Percentiles rank a stretch among this genome's conserved stretches.
phyloP scores from a whole-genome alignment of 1,140 invertebrate species.

The Daktulosphaira vitifoliae region DNA sequence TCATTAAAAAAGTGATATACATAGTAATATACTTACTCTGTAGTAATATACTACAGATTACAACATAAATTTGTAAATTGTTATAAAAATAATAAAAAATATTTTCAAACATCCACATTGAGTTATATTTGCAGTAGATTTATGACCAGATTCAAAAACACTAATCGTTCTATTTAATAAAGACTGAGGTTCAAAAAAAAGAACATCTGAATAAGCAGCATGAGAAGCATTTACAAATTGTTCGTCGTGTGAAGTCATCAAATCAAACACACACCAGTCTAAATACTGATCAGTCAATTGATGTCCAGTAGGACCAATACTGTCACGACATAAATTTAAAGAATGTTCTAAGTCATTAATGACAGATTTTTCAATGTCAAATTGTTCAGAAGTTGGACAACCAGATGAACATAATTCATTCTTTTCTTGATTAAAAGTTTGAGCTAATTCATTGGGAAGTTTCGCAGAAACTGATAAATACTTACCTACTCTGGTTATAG shows the following conservation, averaged over 20 bases:
- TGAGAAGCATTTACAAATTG: constrained; percentile 46
- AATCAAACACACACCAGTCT: constrained; percentile 54
- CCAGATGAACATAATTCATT: constrained; percentile 49
- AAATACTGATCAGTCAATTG: constrained; percentile 50
- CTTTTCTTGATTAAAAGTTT: constrained; percentile 38
- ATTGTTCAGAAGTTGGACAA: constrained; percentile 47
- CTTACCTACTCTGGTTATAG: constrained; percentile 46
- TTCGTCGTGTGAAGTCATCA: constrained; percentile 48
- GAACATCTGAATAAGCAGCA: constrained; percentile 47
- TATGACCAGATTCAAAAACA: not conserved
- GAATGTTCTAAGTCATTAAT: constrained; percentile 37
- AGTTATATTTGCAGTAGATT: not conserved
- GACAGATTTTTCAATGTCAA: constrained; percentile 42
- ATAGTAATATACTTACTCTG: too few species aligned
- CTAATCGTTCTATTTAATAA: constrained; percentile 37
- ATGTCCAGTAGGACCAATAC: constrained; percentile 36
- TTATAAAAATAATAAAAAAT: not conserved
- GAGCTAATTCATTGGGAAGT: constrained; percentile 46
- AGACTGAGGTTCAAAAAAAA: constrained; percentile 43
- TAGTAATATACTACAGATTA: too few species aligned
- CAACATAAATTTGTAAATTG: constrained; percentile 12
- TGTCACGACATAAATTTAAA: constrained; percentile 35
- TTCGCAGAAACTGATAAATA: constrained; percentile 49
- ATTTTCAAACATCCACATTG: not conserved
- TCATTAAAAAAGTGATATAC: too few species aligned